Percentiles rank a stretch among this genome's conserved stretches.
These are phyloP conservation scores for Cynocephalus volans DNA, from an alignment of 2,113 vertebrate species.

Conservation along the genomic window DNA sequence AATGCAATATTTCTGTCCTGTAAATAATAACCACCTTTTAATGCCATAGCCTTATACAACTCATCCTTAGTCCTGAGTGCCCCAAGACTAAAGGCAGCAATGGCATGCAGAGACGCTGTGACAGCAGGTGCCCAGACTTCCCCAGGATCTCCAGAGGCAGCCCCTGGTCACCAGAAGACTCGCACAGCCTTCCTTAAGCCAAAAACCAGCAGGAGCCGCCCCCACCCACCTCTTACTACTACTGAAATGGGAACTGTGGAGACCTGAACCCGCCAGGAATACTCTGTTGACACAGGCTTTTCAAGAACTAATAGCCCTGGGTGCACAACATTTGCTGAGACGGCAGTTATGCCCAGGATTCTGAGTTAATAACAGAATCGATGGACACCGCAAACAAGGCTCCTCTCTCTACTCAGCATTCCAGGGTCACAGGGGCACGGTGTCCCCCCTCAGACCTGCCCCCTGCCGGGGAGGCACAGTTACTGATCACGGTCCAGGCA, in stretches of 20 bases:
- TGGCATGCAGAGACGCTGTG: neutral
- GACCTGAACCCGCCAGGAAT: neutral
- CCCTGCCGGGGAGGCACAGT: neutral
- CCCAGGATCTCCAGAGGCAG: neutral
- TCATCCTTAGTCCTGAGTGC: neutral
- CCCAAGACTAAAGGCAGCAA: neutral
- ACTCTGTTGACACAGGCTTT: neutral
- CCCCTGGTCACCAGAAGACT: neutral
- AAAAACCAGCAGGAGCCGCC: neutral
- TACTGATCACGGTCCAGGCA: neutral
- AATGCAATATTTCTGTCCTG: neutral
- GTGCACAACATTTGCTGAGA: neutral
- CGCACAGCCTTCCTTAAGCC: neutral
- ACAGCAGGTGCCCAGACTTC: no score
- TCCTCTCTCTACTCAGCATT: neutral
- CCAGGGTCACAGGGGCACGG: neutral
- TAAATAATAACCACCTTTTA: neutral
- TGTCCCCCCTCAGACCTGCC: neutral
- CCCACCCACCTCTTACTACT: no score
- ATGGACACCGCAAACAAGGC: neutral
- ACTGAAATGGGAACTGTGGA: neutral
- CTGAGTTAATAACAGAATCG: neutral
- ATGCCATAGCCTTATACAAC: neutral
- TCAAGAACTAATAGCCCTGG: neutral
- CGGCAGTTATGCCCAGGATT: neutral